Base-by-base conservation (phyloP, 2,797 vertebrate species). In the Centropyge bicolor region DNA sequence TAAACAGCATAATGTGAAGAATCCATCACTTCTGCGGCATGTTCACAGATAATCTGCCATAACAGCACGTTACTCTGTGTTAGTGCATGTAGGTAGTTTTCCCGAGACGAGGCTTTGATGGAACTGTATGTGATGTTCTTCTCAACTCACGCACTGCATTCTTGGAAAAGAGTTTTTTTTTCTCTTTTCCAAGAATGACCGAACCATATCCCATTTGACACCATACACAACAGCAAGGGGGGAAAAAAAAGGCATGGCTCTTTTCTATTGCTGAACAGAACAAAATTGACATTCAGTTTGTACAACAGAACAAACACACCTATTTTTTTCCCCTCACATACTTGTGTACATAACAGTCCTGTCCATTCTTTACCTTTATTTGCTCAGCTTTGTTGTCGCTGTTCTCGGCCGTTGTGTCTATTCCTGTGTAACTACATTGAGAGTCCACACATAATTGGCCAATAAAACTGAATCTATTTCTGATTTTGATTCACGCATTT, bases 11-110 rank as follows among this genome's bases (percentile, higher is more conserved):
- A 63, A 74, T 72, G 70, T 20, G 68, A 56, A 46, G 51, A 51
- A 78, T 82, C 74, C 35, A 66, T 83, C 72, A 79, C 70, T 41
- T 49, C 57, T 70, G 72, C 64, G 51, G 64, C 51, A 55, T 52
- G 78, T 41, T 54, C 49, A 55, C 38, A 81, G 66, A 66, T 41
- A 54, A 49, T 74, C 51, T 12, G 46, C 51, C 46, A 9, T 19
- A 73, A 49, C 67, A 35, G 19, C 40, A 54, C 62, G 7, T 22
- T 20, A 36, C 55, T 38, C 41, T 63, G 22, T 31, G 31, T 41
- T 48, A 35, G 31, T 19, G 13, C 10, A 14, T 41, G 35, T n/a
- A 75, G 49, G 41, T 65, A 52, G 61, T 65, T 70, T 69, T 68
- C 36, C n/a, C 46, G 16, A 3, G 17, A 66, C 38, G 17, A 22